Percentiles rank a stretch among this genome's conserved stretches.
These are phyloP conservation scores for Galbula dea DNA, from an alignment of 2,113 vertebrate genomes.

Conservation along the genomic window DNA sequence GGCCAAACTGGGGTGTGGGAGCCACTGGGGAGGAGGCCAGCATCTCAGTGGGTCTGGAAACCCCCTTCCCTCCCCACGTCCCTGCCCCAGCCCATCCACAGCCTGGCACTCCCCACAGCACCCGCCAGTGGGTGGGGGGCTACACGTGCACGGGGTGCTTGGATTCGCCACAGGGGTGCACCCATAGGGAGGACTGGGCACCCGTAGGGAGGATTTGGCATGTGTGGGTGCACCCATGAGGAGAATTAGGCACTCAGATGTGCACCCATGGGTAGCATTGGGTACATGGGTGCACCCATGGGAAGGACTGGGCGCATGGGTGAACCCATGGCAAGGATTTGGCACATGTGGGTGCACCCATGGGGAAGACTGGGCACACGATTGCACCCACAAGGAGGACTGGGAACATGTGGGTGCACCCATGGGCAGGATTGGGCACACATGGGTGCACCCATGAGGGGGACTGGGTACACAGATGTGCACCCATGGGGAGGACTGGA, in stretches of 20 bases:
- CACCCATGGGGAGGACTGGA: not conserved
- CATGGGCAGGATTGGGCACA: not conserved
- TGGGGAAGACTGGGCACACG: no score
- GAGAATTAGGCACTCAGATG: not conserved
- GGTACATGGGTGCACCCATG: not conserved
- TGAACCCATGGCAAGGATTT: no score
- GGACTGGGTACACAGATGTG: no score
- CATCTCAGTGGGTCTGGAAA: rapidly evolving
- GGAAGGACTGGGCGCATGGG: no score
- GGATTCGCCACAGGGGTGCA: not conserved
- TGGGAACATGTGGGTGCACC: no score
- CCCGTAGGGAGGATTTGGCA: no score
- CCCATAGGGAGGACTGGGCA: not conserved
- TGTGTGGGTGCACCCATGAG: not conserved
- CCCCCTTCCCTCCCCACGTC: not conserved
- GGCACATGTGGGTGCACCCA: not conserved
- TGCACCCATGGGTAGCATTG: no score
- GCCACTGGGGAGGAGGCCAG: not conserved
- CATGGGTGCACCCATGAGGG: no score
- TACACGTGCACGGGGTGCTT: not conserved
- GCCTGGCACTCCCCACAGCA: not conserved
- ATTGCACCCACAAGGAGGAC: no score
- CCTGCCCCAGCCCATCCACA: not conserved
- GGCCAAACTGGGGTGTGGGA: slow-evolving; percentile 35
- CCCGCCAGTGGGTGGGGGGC: not conserved